Base-by-base conservation (phyloP, 1,140 invertebrate species). In the Drosophila dunni region DNA sequence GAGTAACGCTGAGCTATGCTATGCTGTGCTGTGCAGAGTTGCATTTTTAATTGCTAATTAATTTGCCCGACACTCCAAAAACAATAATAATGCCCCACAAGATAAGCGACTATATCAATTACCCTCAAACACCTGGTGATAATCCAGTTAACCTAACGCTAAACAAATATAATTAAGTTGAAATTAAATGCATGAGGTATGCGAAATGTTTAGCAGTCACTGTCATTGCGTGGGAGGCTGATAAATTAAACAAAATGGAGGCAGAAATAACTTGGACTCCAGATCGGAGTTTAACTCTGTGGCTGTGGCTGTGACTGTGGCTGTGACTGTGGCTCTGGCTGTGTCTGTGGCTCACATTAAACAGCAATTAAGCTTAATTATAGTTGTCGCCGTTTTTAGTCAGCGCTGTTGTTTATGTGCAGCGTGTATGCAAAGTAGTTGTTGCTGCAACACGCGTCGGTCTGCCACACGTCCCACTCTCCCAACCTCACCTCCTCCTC, bases 11-110 rank as follows among this genome's bases (percentile, higher is more conserved):
- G 34, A 11, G 11, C 63, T 56, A n/a, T 64, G 73, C 65, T 29
- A 4, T 56, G 61, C 20, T 24, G 46, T 17, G 9, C 63, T 56
- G 15, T 68, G 73, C 71, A 51, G 60, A 48, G 62, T 66, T 79
- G 84, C 84, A 89, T 89, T 89, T 84, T 89, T 89, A 89, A 89
- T 89, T 89, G 84, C 85, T 89, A 89, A 89, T 89, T 89, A 89
- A 89, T 89, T 79, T 89, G 50, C 45, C 51, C 78, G 66, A 75
- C 77, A 80, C 74, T 66, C 80, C 45, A 78, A 88, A 88, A 84
- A 79, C 79, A 69, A 88, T 79, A 75, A 79, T 48, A 44, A 29
- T 29, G 1, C 24, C 3, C 48, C 40, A 20, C 29, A 15, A 44
- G 66, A 65, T 72, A 73, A 58, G 54, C 57, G 8, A 61, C 53